Percentiles rank a stretch among this genome's conserved stretches.
Evolutionary conservation across 2,113 vertebrate genomes (phyloP).

Genomic region (Riparia riparia): DNA sequence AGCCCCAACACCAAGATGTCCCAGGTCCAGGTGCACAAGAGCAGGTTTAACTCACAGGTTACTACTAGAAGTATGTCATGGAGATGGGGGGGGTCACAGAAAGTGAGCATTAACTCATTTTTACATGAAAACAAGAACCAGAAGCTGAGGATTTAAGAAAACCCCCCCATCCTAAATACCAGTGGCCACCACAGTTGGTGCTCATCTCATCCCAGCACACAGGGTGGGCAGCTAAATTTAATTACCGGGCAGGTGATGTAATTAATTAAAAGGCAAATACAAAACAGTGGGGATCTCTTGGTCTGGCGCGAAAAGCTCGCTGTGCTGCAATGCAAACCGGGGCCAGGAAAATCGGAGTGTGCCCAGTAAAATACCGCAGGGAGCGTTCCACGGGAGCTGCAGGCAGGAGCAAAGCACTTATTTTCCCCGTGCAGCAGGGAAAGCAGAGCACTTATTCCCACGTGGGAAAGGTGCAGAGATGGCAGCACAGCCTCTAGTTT

Average conservation of each 20-base stretch:
- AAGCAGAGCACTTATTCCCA: not conserved
- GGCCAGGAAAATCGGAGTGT: not conserved
- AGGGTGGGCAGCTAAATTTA: not conserved
- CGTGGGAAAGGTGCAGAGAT: accelerated
- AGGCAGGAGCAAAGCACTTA: not conserved
- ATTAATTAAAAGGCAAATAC: not conserved
- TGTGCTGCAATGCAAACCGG: not conserved
- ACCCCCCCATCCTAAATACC: accelerated
- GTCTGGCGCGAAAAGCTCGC: not conserved
- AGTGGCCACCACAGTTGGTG: not conserved
- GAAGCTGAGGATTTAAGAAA: not conserved
- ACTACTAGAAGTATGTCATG: not conserved
- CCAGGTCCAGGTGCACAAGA: accelerated
- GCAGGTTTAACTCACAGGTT: not conserved
- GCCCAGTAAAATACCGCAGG: not conserved
- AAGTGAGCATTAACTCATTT: not conserved
- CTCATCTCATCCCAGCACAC: not conserved
- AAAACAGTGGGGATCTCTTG: not conserved
- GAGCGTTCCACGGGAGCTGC: not conserved
- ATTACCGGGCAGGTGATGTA: not conserved
- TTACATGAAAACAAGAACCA: not conserved
- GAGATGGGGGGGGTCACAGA: not conserved
- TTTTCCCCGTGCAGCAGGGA: not conserved
- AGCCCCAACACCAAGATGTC: accelerated
- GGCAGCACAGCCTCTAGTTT: not conserved